Evolutionary conservation across 2,113 vertebrate species (phyloP).

Genomic region (Gasterosteus nipponicus): DNA sequence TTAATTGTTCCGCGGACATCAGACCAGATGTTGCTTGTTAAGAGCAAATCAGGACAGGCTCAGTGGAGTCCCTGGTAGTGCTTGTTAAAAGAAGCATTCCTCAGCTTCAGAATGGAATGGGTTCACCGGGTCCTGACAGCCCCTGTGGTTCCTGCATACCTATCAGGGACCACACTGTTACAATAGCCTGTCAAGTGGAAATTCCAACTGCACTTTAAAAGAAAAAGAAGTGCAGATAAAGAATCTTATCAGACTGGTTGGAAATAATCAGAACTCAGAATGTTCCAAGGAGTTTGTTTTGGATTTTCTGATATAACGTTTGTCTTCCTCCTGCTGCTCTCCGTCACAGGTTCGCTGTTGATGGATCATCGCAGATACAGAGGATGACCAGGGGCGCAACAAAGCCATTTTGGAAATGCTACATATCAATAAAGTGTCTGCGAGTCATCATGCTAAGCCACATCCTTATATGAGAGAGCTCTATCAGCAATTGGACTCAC

Average conservation of each 20-base stretch:
- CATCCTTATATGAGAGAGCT: constrained; percentile 81
- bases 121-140: constrained; percentile 70
- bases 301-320: background rate
- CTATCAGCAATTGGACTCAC: constrained; percentile 67
- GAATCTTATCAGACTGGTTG: background rate
- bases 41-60: constrained; percentile 1
- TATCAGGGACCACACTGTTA: constrained; percentile 61
- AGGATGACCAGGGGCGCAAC: constrained; percentile 48
- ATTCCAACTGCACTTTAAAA: constrained; percentile 1
- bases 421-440: constrained; percentile 78
- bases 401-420: constrained; percentile 82
- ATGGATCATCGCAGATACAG: constrained; percentile 20
- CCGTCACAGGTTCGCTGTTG: constrained; percentile 18
- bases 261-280: constrained; percentile 1
- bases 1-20: background rate
- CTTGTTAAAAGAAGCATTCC: constrained; percentile 75
- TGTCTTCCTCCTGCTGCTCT: constrained; percentile 36
- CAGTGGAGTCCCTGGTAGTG: constrained; percentile 40
- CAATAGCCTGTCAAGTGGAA: constrained; percentile 10
- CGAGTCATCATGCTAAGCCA: constrained; percentile 66
- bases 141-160: constrained; percentile 71
- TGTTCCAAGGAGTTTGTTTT: constrained; percentile 4
- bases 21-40: background rate
- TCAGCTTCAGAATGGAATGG: constrained; percentile 72
- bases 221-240: background rate